Evolutionary conservation across 1,140 invertebrate genomes (phyloP), one percentile per base, ranked within the genome.

Genomic region (Penaeus vannamei): DNA sequence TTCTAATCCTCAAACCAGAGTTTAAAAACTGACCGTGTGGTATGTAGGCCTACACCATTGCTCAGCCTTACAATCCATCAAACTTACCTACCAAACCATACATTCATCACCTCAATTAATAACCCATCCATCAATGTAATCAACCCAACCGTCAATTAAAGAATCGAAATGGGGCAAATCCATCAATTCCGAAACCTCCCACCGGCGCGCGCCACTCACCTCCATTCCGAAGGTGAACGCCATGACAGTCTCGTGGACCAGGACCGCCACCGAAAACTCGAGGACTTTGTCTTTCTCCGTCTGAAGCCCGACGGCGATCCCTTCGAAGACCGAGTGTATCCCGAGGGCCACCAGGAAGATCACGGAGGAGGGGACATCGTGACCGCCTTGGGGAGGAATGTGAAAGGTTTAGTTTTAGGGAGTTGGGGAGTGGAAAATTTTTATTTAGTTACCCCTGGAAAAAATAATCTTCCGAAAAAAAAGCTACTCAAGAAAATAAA

Each of bases 291-390:
- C 91, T 32, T 76, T 88, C 85, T 84, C 59, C 29, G 91, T 91
- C 86, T 91, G 91, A 14, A 91, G 89, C n/a, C 91, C 91, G n/a
- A 91, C 88, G 3, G 91, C 91, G 76, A 90, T 85, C 14, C 91
- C 91, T 46, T 91, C 91, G 66, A 91, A 91, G 36, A 91, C 66
- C 0, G 91, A 90, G 64, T 91, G 91, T 14, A 87, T 80, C 26
- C 89, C 88, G 62, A 91, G 77, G 19, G 91, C 91, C 36, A 91
- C 10, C 1, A 91, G 85, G 86, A 91, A 91, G 59, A 91, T 91
- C 12, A 90, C 84, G 2, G 91, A 91, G 26, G 91, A 87, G 4
- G 91, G 91, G n/a, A 91, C 91, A 22, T 89, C 91, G 46, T 91
- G 90, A 5, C 90, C 86, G 53, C 53, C 53, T 53, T 53, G 1